Evolutionary conservation across 2,888 invertebrate genomes (phyloP).

Genomic region (Cephus rjabovi): DNA sequence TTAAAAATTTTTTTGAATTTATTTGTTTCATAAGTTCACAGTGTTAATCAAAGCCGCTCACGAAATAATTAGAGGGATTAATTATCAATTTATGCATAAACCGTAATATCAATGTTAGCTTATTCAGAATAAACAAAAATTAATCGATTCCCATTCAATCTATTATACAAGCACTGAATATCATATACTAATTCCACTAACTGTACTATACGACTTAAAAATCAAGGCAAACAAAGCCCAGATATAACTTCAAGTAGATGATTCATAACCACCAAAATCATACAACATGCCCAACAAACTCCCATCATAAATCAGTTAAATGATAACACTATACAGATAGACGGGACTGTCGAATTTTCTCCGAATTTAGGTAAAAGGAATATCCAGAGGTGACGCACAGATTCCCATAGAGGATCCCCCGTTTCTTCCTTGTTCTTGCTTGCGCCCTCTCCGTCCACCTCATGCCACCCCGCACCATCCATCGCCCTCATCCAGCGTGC

Average conservation of each 20-base stretch:
- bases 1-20: not conserved
- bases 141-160: not conserved
- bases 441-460: slow-evolving; percentile 17
- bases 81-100: not conserved
- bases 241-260: too few relatives aligned
- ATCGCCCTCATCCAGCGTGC: not conserved
- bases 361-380: not conserved
- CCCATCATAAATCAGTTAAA: not conserved
- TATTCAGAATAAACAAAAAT: not conserved
- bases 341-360: not conserved
- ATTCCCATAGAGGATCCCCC: slow-evolving; percentile 26
- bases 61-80: not conserved
- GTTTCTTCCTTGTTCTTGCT: slow-evolving; percentile 38
- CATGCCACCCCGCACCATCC: not conserved
- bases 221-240: not conserved
- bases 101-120: not conserved
- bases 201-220: not conserved
- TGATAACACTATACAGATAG: not conserved
- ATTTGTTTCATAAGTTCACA: not conserved
- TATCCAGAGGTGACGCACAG: slow-evolving; percentile 18
- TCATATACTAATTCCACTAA: not conserved
- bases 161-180: not conserved
- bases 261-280: too few relatives aligned
- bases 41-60: not conserved
- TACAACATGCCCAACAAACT: not conserved